Conservation (phyloP, 2,797 vertebrate genomes). For the Leuciscus waleckii region DNA sequence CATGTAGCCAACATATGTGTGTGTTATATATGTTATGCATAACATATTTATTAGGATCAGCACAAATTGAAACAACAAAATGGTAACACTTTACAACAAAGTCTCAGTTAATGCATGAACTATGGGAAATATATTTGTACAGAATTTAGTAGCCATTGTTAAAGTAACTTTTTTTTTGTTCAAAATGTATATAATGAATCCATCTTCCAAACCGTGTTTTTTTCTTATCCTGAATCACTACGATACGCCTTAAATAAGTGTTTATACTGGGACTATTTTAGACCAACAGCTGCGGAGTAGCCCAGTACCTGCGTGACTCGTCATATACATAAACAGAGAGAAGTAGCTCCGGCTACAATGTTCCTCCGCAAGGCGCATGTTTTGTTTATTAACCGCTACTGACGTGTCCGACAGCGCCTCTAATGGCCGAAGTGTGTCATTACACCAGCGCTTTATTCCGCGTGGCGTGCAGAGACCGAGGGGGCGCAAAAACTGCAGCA, state of each 20-base stretch:
- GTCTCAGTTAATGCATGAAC: not conserved
- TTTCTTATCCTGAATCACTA: not conserved
- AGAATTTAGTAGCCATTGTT: too few relatives aligned
- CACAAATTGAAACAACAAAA: not conserved
- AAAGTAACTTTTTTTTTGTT: not conserved
- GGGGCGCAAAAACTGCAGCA: slow-evolving; percentile 67
- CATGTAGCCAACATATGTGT: too few relatives aligned
- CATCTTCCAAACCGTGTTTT: not conserved
- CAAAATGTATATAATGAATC: not conserved
- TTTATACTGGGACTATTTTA: not conserved
- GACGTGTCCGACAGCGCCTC: not conserved
- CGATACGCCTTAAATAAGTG: not conserved
- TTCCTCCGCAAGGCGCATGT: not conserved
- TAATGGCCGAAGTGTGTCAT: not conserved
- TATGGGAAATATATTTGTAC: too few relatives aligned
- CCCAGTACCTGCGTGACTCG: not conserved
- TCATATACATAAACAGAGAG: not conserved
- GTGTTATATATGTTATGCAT: too few relatives aligned
- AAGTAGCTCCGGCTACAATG: not conserved
- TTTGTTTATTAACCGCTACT: not conserved
- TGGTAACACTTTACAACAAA: not conserved
- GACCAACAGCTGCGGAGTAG: not conserved
- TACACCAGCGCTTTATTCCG: not conserved
- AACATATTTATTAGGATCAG: too few relatives aligned
- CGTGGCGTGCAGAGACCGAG: slow-evolving; percentile 17